Evolutionary conservation across 2,797 vertebrate genomes (phyloP).

Genomic region (Ceyx erithaca): DNA sequence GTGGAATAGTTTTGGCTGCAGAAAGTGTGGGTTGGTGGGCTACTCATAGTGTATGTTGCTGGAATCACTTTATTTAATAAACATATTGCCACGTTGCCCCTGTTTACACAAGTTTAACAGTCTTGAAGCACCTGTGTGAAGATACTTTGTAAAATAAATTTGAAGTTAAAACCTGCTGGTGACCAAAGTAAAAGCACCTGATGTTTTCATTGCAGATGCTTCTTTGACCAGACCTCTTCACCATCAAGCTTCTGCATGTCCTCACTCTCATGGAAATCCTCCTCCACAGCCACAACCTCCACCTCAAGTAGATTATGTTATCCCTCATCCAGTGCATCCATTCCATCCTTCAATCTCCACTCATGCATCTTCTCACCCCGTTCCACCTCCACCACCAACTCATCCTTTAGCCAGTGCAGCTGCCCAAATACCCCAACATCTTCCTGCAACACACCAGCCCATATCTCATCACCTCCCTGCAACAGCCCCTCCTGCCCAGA

Average conservation of each 20-base stretch:
- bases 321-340: constrained; percentile 93
- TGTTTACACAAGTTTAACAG: neutral
- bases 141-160: neutral
- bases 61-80: neutral
- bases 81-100: neutral
- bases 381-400: constrained; percentile 85
- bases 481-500: constrained; percentile 89
- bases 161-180: neutral
- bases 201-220: constrained; percentile 84
- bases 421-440: constrained; percentile 90
- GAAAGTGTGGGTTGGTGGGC: neutral
- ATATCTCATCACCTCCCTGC: constrained; percentile 91
- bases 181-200: neutral
- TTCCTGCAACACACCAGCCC: constrained; percentile 90
- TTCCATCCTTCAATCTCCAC: constrained; percentile 91
- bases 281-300: constrained; percentile 89
- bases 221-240: constrained; percentile 93
- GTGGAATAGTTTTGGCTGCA: neutral
- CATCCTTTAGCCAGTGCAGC: constrained; percentile 88
- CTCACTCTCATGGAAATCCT: constrained; percentile 93
- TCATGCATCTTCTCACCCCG: constrained; percentile 88
- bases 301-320: constrained; percentile 92
- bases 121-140: neutral
- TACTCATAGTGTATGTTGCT: neutral
- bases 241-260: constrained; percentile 93